A percentile compares a stretch with the other conserved stretches of the same genome.
Conservation (phyloP, 2,797 vertebrate genomes). For the Urophycis tenuis region DNA sequence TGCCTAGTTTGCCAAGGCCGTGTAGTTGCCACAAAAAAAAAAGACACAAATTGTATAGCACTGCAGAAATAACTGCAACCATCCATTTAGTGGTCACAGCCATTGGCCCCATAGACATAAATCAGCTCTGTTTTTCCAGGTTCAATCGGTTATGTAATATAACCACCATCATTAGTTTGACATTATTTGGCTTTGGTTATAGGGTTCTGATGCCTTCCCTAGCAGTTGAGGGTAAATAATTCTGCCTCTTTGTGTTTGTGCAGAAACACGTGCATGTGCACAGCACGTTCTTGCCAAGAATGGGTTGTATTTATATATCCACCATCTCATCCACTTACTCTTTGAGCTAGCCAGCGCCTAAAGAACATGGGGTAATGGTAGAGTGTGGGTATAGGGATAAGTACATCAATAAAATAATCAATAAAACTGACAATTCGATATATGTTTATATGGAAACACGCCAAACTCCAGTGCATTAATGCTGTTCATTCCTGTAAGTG, state of each 20-base stretch:
- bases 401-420: too few relatives aligned
- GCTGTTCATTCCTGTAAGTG: not conserved
- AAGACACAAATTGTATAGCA: constrained; percentile 3
- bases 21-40: not conserved
- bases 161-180: not conserved
- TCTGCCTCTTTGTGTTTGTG: not conserved
- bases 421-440: not conserved
- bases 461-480: not conserved
- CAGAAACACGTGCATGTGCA: not conserved
- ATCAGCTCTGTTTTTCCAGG: constrained; percentile 4
- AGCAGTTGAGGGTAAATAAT: not conserved
- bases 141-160: constrained; percentile 1
- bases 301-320: constrained; percentile 1
- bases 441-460: not conserved
- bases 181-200: not conserved
- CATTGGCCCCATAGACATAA: not conserved
- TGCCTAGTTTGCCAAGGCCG: not conserved
- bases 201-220: not conserved
- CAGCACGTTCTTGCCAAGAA: not conserved
- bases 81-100: constrained; percentile 4
- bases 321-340: not conserved
- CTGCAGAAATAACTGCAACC: constrained; percentile 5
- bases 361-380: not conserved
- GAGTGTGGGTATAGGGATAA: not conserved
- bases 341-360: not conserved